These are phyloP conservation scores for Xerus rutilus DNA, from an alignment of 2,797 vertebrate species.

Conservation along the genomic window DNA sequence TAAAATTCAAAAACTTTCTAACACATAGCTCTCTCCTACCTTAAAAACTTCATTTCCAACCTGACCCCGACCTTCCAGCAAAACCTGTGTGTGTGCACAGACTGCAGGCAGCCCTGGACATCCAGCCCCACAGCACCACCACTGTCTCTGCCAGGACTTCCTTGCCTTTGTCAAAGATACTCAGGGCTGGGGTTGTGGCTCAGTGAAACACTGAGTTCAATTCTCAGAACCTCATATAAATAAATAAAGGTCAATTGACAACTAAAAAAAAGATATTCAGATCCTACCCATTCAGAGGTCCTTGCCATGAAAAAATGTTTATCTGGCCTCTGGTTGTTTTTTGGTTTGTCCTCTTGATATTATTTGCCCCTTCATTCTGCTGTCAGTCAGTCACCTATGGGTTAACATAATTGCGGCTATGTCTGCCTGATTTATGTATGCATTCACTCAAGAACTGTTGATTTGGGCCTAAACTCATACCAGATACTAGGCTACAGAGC, in stretches of 20 bases:
- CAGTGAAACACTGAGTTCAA: too few species aligned
- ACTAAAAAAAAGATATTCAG: too few species aligned
- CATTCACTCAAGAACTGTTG: not conserved
- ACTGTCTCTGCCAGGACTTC: not conserved
- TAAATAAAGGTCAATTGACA: too few species aligned
- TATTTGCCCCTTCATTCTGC: not conserved
- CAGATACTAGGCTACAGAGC: not conserved
- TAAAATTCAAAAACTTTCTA: not conserved
- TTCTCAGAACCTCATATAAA: too few species aligned
- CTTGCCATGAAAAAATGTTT: not conserved
- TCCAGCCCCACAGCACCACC: not conserved
- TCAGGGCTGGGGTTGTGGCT: too few species aligned
- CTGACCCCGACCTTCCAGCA: not conserved
- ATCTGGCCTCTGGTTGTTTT: not conserved
- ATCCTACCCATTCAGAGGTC: not conserved
- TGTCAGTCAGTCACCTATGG: not conserved
- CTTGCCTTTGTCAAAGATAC: not conserved
- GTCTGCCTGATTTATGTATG: not conserved
- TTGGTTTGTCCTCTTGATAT: not conserved
- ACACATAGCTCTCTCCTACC: not conserved
- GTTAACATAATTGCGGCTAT: not conserved
- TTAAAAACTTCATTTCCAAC: not conserved
- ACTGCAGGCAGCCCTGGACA: fast-evolving
- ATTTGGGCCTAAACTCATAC: not conserved
- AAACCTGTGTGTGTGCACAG: not conserved